Percentiles rank a stretch among this genome's conserved stretches.
These are phyloP conservation scores for Diarsia mendica DNA, from an alignment of 2,888 invertebrate species.

Conservation along the genomic window DNA sequence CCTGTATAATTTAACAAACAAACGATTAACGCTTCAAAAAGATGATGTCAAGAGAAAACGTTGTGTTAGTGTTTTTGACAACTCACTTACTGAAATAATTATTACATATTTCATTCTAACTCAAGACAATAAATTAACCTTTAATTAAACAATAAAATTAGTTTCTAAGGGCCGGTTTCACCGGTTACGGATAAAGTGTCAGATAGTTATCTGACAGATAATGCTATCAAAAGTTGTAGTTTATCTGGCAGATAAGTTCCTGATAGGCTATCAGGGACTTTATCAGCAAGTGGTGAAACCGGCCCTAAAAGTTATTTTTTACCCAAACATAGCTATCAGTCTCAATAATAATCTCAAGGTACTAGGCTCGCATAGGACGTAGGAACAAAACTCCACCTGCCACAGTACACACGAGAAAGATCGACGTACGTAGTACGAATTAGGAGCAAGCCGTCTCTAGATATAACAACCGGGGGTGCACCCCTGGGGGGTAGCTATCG, in stretches of 20 bases:
- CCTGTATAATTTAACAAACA: too few relatives aligned
- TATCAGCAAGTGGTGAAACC: too few relatives aligned
- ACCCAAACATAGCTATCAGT: not conserved
- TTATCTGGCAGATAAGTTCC: too few relatives aligned
- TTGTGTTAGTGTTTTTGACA: not conserved
- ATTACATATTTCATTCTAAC: not conserved
- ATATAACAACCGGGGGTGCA: constrained; percentile 83
- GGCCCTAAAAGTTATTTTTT: not conserved
- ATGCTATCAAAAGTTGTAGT: too few relatives aligned
- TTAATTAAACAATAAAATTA: not conserved
- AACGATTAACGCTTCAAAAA: too few relatives aligned
- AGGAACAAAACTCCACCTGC: constrained; percentile 58
- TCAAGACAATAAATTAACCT: not conserved
- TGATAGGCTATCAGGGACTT: too few relatives aligned
- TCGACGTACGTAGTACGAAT: constrained; percentile 80
- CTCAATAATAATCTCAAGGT: constrained; percentile 19
- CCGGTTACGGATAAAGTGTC: too few relatives aligned
- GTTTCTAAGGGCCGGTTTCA: too few relatives aligned
- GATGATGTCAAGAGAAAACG: too few relatives aligned
- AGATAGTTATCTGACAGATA: too few relatives aligned
- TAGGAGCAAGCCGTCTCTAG: constrained; percentile 84
- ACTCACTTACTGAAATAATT: not conserved
- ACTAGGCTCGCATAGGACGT: constrained; percentile 40
- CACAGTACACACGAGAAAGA: constrained; percentile 67
- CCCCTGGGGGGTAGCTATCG: constrained; percentile 84